phyloP scores from a whole-genome alignment of 1,140 invertebrate species.

The Macrobrachium rosenbergii region DNA sequence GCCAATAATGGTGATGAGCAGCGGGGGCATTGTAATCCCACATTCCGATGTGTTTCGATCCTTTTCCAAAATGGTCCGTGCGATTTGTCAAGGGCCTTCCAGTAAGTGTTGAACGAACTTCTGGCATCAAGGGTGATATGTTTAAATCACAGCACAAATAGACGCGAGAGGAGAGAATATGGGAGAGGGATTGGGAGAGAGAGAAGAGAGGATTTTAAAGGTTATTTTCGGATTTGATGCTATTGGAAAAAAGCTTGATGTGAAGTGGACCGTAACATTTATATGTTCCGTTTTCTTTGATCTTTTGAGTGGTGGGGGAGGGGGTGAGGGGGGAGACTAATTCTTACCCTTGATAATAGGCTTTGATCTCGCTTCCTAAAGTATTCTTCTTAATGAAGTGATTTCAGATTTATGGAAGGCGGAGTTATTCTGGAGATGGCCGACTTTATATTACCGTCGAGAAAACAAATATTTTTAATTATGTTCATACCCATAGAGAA shows the following conservation, averaged over 20 bases:
- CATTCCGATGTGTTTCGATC: neutral
- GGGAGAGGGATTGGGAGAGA: slow-evolving; percentile 27
- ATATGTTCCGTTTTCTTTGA: neutral
- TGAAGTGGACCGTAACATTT: neutral
- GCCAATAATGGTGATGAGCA: slow-evolving; percentile 61
- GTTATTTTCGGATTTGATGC: slow-evolving; percentile 3
- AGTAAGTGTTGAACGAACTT: no score
- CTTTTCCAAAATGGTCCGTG: neutral
- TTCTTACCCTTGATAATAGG: no score
- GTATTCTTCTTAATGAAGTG: no score
- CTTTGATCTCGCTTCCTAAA: no score
- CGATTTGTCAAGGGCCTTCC: neutral
- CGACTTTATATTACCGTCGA: no score
- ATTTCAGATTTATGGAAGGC: no score
- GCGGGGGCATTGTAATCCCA: slow-evolving; percentile 49
- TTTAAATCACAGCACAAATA: no score
- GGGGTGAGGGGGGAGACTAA: neutral
- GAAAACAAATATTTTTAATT: no score
- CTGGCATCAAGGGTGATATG: no score
- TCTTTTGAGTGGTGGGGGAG: neutral
- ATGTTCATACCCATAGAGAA: no score
- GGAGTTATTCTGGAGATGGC: no score
- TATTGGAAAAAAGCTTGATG: neutral
- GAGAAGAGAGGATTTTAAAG: neutral
- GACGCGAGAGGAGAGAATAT: neutral